Base-by-base conservation (phyloP, 2,113 vertebrate genomes). In the Paradoxurus hermaphroditus region DNA sequence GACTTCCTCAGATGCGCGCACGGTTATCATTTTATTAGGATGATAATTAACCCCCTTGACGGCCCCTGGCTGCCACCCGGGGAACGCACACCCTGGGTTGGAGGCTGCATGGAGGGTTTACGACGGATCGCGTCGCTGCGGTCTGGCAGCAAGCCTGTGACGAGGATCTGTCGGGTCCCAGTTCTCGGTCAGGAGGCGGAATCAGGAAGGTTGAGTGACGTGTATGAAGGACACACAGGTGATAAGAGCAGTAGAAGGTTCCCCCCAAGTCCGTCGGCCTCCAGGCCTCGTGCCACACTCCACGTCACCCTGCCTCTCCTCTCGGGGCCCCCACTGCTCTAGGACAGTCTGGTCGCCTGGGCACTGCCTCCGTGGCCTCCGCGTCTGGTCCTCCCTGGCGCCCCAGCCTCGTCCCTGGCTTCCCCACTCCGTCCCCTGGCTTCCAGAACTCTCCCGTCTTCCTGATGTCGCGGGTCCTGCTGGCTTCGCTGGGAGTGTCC, bases 51-150 rank as follows among this genome's bases (percentile, higher is more conserved):
- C 21, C 11, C 41, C 34, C 41, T 72, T n/a, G 41, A 29, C 21
- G 29, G 44, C 5, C 9, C 25, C 10, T n/a, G 59, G 49, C 51
- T 14, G 7, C 31, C 65, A 27, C 25, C 29, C 34, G 19, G 53
- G 27, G 44, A 51, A 15, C 3, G 0, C 14, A 16, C 0, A 1
- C 18, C 53, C n/a, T 8, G 27, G 3, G 2, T 18, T 41, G 9
- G 53, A 27, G 34, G 93, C 93, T 12, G 5, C n/a, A 53, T 25
- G 10, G 6, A 18, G 13, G 12, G 39, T 7, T 51, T 62, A 49
- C 19, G n/a, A n/a, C 10, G 27, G 78, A 63, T 18, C 4, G 25
- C 34, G 56, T 44, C 56, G 1, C 3, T 27, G n/a, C 14, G 9
- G 25, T 18, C 36, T 67, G 46, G 79, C 23, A 31, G 59, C 5